These are phyloP conservation scores for Pogonognathellus flavescens DNA, from an alignment of 1,140 invertebrate species.

Conservation along the genomic window DNA sequence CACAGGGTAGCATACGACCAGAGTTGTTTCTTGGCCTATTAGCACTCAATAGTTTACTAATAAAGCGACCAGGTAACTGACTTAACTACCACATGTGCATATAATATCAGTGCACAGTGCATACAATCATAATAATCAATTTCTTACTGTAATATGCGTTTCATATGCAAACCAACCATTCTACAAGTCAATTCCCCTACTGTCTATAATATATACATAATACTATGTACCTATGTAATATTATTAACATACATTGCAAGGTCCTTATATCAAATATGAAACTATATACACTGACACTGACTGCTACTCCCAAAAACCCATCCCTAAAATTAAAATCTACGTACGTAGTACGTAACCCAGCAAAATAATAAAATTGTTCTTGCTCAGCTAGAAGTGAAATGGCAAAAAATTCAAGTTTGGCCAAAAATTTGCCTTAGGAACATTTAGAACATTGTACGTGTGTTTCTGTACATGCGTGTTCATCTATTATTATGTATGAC, in stretches of 20 bases:
- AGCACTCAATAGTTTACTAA: slow-evolving; percentile 34
- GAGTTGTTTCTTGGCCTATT: slow-evolving; percentile 1
- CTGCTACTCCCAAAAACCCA: background rate
- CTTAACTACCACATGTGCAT: background rate
- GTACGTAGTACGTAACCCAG: background rate
- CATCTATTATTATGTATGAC: no score
- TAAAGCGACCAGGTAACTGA: background rate
- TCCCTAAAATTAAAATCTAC: background rate
- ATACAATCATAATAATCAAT: background rate
- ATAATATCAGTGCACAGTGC: background rate
- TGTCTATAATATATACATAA: no score
- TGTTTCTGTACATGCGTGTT: no score
- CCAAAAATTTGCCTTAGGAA: background rate
- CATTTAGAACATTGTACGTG: no score
- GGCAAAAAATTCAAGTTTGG: slow-evolving; percentile 26
- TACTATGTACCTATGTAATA: no score
- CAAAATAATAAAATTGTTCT: background rate
- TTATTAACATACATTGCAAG: no score
- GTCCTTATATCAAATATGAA: background rate
- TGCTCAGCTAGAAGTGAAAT: slow-evolving; percentile 5
- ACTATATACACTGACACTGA: background rate
- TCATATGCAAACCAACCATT: background rate
- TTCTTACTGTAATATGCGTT: background rate
- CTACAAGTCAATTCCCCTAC: no score
- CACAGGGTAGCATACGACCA: background rate